Evolutionary conservation across 2,797 vertebrate species (phyloP).

Genomic region (Microctenopoma stevenorrisi): DNA sequence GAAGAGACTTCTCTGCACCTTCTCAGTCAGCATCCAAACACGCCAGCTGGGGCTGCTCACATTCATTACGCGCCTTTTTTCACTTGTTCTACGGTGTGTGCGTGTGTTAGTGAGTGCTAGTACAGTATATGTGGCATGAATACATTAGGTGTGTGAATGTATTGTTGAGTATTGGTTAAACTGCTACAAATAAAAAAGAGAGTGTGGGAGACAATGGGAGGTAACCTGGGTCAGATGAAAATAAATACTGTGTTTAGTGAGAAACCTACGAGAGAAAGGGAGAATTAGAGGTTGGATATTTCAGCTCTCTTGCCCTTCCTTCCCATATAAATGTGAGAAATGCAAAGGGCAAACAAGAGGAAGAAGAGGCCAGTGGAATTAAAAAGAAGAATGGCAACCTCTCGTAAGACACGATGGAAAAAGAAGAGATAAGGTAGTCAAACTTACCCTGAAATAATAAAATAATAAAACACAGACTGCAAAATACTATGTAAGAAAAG

Average conservation of each 20-base stretch:
- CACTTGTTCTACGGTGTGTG: neutral
- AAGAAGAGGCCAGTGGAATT: slow-evolving; percentile 29
- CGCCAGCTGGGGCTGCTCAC: slow-evolving; percentile 29
- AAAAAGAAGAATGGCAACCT: slow-evolving; percentile 37
- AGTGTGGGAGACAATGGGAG: slow-evolving; percentile 2
- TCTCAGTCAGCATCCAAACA: slow-evolving; percentile 35
- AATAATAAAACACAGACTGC: slow-evolving; percentile 47
- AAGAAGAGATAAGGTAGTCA: slow-evolving; percentile 47
- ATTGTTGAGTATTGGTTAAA: slow-evolving; percentile 9
- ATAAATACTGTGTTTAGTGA: slow-evolving; percentile 37
- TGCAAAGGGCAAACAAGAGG: slow-evolving; percentile 26
- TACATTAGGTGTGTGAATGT: neutral
- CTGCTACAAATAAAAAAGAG: slow-evolving; percentile 1
- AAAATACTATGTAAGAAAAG: slow-evolving; percentile 43
- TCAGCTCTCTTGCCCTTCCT: slow-evolving; percentile 28
- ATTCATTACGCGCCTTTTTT: slow-evolving; percentile 3
- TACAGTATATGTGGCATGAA: neutral
- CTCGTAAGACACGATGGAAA: slow-evolving; percentile 45
- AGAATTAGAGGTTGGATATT: slow-evolving; percentile 34
- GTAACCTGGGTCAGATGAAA: slow-evolving; percentile 27
- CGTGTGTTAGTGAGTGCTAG: neutral
- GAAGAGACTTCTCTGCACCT: slow-evolving; percentile 42
- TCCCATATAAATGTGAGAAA: slow-evolving; percentile 19
- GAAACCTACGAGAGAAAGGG: slow-evolving; percentile 38
- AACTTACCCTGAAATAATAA: slow-evolving; percentile 39